phyloP scores from a whole-genome alignment of 2,888 invertebrate genomes.

The Lysandra bellargus region DNA sequence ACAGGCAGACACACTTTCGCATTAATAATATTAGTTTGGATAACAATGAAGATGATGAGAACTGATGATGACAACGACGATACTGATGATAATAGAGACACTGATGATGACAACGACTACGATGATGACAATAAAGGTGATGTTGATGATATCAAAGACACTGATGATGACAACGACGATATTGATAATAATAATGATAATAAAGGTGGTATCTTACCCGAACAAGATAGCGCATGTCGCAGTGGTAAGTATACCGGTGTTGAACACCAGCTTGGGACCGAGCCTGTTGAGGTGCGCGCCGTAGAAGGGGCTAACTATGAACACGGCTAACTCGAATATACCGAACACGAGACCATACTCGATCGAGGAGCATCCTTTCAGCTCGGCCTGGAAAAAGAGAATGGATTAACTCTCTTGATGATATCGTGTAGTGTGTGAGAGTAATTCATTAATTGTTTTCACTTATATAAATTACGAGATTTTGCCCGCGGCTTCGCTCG shows the following conservation, averaged over 20 bases:
- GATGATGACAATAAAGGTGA: neutral
- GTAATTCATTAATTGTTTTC: no score
- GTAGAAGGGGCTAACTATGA: slow-evolving; percentile 89
- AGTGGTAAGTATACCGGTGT: slow-evolving; percentile 90
- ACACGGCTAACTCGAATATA: slow-evolving; percentile 90
- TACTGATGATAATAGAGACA: no score
- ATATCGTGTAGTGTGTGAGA: no score
- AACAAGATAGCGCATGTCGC: slow-evolving; percentile 91
- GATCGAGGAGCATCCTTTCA: slow-evolving; percentile 88
- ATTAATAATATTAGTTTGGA: no score
- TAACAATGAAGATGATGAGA: no score
- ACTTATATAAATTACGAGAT: no score
- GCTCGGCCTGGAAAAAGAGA: slow-evolving; percentile 84
- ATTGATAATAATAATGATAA: neutral
- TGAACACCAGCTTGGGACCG: slow-evolving; percentile 90
- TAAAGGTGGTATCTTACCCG: slow-evolving; percentile 76
- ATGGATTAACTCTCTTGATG: no score
- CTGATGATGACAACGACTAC: no score
- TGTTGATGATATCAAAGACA: neutral
- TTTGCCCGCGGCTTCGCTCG: no score
- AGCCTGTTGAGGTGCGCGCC: slow-evolving; percentile 89
- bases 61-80: no score
- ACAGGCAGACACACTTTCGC: no score
- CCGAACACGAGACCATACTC: slow-evolving; percentile 94
- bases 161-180: neutral